Evolutionary conservation across 2,113 vertebrate genomes (phyloP), one percentile per base, ranked within the genome.

Genomic region (Rhegmatorhina hoffmannsi): DNA sequence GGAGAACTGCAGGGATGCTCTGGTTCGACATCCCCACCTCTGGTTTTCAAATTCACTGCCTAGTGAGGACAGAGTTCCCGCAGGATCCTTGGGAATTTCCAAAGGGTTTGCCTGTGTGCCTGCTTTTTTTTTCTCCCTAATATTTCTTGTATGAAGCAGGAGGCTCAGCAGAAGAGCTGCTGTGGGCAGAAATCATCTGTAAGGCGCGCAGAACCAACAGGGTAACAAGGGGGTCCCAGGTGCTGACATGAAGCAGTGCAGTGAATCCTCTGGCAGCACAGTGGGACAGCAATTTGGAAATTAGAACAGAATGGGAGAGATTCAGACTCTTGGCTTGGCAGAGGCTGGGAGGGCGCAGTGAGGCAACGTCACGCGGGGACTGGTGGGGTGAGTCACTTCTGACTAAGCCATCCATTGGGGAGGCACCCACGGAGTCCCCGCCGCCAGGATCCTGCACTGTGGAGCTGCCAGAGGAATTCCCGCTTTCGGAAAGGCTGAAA

Each of bases 361-460:
- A 90, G 63, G 85, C 2, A 63, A 58, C 20, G 10, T 94, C 88
- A 91, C 0, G 8, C 1, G 7, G 93, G 63, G 76, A 89, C 31
- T 17, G 7, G 38, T 0, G 15, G 36, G 15, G 60, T 94, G 95
- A 97, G 76, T 94, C 92, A 97, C 36, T 92, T 12, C 53, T 94
- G 92, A 96, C 85, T 93, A 90, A 94, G 46, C 82, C 76, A 74
- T 77, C 62, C 58, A 6, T 0, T 77, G 50, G 64, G 86, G 79
- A 95, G 88, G 85, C 68, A 76, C 75, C 56, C 88, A 93, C 17
- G 53, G 90, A 90, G 87, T 93, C 67, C 95, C 95, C 24, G 6
- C 40, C 0, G 20, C 52, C 6, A 5, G 34, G 73, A 53, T 81
- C 80, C 69, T 63, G 81, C 64, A 2, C 60, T 9, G 28, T 63